Percentiles rank a stretch among this genome's conserved stretches.
Conservation (phyloP, 2,113 vertebrate genomes). For the Cyprinus carpio region DNA sequence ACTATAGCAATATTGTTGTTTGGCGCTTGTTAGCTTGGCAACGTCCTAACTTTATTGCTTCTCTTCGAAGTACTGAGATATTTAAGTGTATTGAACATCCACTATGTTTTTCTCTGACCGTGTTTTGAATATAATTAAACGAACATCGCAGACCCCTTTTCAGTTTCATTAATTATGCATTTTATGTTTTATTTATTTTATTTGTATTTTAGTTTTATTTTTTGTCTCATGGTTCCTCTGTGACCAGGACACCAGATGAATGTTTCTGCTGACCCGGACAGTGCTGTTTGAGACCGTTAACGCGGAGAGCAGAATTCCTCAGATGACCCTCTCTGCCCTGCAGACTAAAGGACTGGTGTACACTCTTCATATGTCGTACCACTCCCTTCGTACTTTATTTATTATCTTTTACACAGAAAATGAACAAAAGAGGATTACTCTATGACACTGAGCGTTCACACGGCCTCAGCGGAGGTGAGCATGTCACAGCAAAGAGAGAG, state of each 20-base stretch:
- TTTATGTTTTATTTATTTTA: too few relatives aligned
- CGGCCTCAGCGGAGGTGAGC: conserved; percentile 56
- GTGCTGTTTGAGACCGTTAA: conserved; percentile 45
- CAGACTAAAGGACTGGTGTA: conserved; percentile 68
- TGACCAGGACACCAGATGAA: conserved; percentile 57
- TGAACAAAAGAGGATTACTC: conserved; percentile 74
- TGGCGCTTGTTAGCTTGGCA: too few relatives aligned
- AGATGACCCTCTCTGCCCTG: conserved; percentile 55
- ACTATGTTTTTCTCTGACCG: too few relatives aligned
- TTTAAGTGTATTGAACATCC: too few relatives aligned
- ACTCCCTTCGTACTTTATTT: conserved; percentile 64
- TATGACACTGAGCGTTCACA: conserved; percentile 81
- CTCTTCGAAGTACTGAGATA: too few relatives aligned
- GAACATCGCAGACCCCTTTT: too few relatives aligned
- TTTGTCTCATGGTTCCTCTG: conserved; percentile 39
- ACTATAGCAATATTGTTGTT: too few relatives aligned
- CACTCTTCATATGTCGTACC: conserved; percentile 47
- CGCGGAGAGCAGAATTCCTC: conserved; percentile 54
- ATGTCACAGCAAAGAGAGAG: conserved; percentile 21
- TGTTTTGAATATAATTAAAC: too few relatives aligned
- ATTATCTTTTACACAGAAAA: conserved; percentile 50
- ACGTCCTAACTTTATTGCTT: too few relatives aligned
- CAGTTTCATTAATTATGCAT: too few relatives aligned
- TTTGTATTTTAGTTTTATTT: too few relatives aligned
- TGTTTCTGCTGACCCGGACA: conserved; percentile 62